phyloP scores from a whole-genome alignment of 2,888 invertebrate genomes.

The Parnassius glacialis region DNA sequence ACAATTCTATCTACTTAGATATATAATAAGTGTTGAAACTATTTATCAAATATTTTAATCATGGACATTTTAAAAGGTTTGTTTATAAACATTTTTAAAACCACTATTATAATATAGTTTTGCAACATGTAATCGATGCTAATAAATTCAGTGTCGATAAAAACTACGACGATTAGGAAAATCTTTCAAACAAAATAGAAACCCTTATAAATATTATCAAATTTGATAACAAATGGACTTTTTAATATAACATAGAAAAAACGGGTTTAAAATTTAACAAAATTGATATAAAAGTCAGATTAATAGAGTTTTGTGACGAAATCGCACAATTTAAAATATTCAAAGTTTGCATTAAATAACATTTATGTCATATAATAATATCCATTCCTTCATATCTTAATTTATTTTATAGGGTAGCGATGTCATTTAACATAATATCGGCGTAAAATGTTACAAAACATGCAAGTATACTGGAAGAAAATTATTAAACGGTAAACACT shows the following conservation, averaged over 20 bases:
- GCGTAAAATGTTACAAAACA: not conserved
- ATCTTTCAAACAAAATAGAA: slow-evolving; percentile 6
- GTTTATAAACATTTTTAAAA: slow-evolving; percentile 17
- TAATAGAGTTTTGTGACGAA: slow-evolving; percentile 1
- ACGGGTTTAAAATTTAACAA: slow-evolving; percentile 9
- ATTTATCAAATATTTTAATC: slow-evolving; percentile 31
- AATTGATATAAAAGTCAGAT: not conserved
- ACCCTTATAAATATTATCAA: slow-evolving; percentile 10
- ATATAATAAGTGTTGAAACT: slow-evolving; percentile 51
- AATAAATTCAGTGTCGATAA: slow-evolving; percentile 21
- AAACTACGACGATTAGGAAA: slow-evolving; percentile 16
- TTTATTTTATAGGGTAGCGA: not conserved
- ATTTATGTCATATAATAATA: not conserved
- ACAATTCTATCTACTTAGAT: slow-evolving; percentile 63
- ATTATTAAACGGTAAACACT: slow-evolving; percentile 1
- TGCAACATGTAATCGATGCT: slow-evolving; percentile 17
- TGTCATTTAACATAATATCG: not conserved
- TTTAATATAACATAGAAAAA: slow-evolving; percentile 9
- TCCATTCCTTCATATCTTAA: not conserved
- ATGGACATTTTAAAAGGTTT: slow-evolving; percentile 19
- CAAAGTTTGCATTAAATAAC: not conserved
- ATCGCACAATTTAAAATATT: slow-evolving; percentile 5
- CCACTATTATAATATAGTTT: slow-evolving; percentile 9
- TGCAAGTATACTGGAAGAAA: slow-evolving; percentile 3
- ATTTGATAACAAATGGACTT: slow-evolving; percentile 4